A percentile compares a stretch with the other conserved stretches of the same genome.
Conservation (phyloP, 2,113 vertebrate genomes). For the Petrocephalus zakoni region DNA sequence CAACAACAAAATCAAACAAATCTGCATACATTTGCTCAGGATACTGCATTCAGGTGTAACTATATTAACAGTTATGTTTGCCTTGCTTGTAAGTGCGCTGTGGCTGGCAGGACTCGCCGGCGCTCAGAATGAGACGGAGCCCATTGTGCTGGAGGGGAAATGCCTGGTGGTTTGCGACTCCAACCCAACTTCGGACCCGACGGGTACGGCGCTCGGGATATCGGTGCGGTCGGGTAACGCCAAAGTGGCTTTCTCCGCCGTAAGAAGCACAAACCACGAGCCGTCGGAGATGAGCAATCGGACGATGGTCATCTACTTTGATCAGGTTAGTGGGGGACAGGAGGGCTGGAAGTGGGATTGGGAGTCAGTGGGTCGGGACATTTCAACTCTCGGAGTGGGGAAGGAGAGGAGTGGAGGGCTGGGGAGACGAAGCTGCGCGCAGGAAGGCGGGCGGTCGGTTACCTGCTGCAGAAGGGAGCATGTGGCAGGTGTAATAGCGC, state of each 20-base stretch:
- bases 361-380: neutral
- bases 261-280: slow-evolving; percentile 95
- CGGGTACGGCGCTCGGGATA: slow-evolving; percentile 88
- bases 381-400: neutral
- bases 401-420: neutral
- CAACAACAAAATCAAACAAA: slow-evolving; percentile 7
- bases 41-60: slow-evolving; percentile 26
- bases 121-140: slow-evolving; percentile 91
- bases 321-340: slow-evolving; percentile 67
- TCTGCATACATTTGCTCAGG: slow-evolving; percentile 15
- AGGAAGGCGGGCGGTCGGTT: neutral
- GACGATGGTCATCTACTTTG: slow-evolving; percentile 95
- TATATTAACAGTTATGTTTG: slow-evolving; percentile 60
- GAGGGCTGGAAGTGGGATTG: neutral
- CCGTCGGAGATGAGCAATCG: slow-evolving; percentile 98
- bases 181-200: slow-evolving; percentile 87
- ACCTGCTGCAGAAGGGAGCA: neutral
- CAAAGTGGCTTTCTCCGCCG: slow-evolving; percentile 91
- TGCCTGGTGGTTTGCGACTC: slow-evolving; percentile 95
- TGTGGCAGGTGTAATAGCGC: neutral
- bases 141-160: slow-evolving; percentile 90
- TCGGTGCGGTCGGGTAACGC: slow-evolving; percentile 91
- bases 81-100: slow-evolving; percentile 65
- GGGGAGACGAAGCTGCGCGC: neutral
- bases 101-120: slow-evolving; percentile 68